Conservation (phyloP, 1,140 invertebrate species). For the Yoshiicerus persimilis region DNA sequence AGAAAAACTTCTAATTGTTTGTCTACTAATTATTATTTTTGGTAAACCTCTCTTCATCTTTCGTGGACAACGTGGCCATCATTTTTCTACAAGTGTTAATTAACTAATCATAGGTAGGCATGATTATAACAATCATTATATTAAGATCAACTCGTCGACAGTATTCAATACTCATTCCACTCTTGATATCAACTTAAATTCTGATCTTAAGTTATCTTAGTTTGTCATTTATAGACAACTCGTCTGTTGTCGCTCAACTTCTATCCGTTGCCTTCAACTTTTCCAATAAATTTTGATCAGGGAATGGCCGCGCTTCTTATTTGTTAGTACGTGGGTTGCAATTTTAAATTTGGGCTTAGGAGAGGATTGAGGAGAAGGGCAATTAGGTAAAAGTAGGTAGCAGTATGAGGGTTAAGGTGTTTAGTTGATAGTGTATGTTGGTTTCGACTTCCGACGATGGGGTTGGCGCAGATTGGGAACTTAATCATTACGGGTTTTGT, state of each 20-base stretch:
- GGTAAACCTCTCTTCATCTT: conserved; percentile 16
- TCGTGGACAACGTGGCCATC: neutral
- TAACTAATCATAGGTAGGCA: conserved; percentile 3
- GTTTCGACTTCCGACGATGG: neutral
- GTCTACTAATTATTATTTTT: conserved; percentile 7
- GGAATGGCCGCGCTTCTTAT: neutral
- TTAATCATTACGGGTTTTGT: conserved; percentile 38
- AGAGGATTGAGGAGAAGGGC: neutral
- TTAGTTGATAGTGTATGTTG: conserved; percentile 8
- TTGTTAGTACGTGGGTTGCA: neutral
- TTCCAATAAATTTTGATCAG: neutral
- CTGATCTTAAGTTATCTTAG: conserved; percentile 3
- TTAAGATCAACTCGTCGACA: neutral
- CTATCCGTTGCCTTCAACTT: neutral
- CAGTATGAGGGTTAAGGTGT: conserved; percentile 1
- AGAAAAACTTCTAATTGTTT: conserved; percentile 11
- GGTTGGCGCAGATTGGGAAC: neutral
- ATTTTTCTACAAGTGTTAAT: conserved; percentile 11
- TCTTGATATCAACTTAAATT: neutral
- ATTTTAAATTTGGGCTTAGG: conserved; percentile 3
- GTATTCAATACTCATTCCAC: neutral
- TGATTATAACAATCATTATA: conserved; percentile 20
- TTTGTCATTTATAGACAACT: neutral
- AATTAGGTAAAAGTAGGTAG: neutral
- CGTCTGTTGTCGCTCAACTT: neutral